Percentiles rank a stretch among this genome's conserved stretches.
These are phyloP conservation scores for Phyllotreta striolata DNA, from an alignment of 2,888 invertebrate genomes.

Conservation along the genomic window DNA sequence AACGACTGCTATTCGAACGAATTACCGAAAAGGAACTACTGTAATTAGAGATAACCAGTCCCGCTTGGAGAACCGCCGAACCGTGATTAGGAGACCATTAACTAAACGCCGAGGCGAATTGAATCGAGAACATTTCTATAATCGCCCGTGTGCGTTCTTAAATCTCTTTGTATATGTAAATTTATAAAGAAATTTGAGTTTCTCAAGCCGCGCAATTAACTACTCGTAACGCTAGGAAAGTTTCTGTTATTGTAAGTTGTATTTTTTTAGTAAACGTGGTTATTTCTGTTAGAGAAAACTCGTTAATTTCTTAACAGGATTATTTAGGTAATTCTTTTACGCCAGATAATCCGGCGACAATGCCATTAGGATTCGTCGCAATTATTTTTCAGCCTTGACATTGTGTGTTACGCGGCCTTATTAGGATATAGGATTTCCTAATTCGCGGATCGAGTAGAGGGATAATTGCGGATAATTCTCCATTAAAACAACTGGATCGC, in stretches of 20 bases:
- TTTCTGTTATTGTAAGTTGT: too few relatives aligned
- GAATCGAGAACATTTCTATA: neutral
- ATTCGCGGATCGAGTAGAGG: neutral
- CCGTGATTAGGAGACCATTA: constrained; percentile 5
- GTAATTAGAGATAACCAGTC: constrained; percentile 1
- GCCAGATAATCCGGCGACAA: constrained; percentile 17
- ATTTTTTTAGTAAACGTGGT: too few relatives aligned
- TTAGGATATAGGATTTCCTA: too few relatives aligned
- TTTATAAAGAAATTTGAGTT: too few relatives aligned
- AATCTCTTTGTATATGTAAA: neutral
- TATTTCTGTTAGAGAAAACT: too few relatives aligned
- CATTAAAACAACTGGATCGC: neutral
- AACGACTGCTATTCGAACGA: constrained; percentile 6
- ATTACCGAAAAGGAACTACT: constrained; percentile 1
- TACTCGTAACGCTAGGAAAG: too few relatives aligned
- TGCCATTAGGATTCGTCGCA: constrained; percentile 14
- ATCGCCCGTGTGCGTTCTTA: neutral
- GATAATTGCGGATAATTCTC: neutral
- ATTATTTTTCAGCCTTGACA: constrained; percentile 8
- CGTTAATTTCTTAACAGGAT: constrained; percentile 9
- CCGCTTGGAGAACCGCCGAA: neutral
- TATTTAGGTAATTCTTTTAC: constrained; percentile 4
- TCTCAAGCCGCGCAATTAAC: too few relatives aligned
- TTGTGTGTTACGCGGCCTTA: constrained; percentile 1
- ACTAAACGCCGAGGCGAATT: neutral